Evolutionary conservation across 2,888 invertebrate species (phyloP), one percentile per base, ranked within the genome.

Genomic region (Chloromyia formosa): DNA sequence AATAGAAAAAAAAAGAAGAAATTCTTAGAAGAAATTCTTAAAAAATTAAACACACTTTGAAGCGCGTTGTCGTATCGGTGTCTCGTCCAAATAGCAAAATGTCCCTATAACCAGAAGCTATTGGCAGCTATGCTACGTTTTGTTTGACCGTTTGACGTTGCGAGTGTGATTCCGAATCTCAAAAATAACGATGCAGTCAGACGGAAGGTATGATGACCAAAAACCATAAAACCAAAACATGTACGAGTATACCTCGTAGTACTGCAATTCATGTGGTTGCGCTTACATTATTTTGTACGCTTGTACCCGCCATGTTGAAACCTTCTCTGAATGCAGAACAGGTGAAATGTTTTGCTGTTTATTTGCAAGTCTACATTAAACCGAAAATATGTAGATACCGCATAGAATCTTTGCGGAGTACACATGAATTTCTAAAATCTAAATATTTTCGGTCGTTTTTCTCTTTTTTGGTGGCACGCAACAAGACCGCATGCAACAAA

Each of bases 131-230:
- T 18, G n/a, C n/a, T n/a, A n/a, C n/a, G n/a, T n/a, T n/a, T n/a
- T n/a, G n/a, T n/a, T n/a, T n/a, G 27, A 35, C 27, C 27, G 27
- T 71, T 71, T 58, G 71, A 71, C 71, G 71, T 42, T 20, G 71
- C 14, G 16, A 71, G 58, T 71, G 27, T 35, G 58, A 58, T 71
- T 58, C 58, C 71, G 40, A 71, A 4, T 71, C 56, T 56, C 40
- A 71, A 71, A 71, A 71, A 71, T 71, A 71, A 71, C 56, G 58
- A 71, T 71, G 71, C 20, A 40, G 56, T 71, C 71, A 71, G 56
- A 56, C 20, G 10, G 58, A 71, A 58, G 23, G 58, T 16, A 71
- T 58, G 71, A 40, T 40, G 40, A 58, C 35, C 22, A 58, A 71
- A 40, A 20, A n/a, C 45, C 62, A 62, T 56, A 22, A 18, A 56